Conservation (phyloP, 2,797 vertebrate genomes). For the Anguilla marmorata region DNA sequence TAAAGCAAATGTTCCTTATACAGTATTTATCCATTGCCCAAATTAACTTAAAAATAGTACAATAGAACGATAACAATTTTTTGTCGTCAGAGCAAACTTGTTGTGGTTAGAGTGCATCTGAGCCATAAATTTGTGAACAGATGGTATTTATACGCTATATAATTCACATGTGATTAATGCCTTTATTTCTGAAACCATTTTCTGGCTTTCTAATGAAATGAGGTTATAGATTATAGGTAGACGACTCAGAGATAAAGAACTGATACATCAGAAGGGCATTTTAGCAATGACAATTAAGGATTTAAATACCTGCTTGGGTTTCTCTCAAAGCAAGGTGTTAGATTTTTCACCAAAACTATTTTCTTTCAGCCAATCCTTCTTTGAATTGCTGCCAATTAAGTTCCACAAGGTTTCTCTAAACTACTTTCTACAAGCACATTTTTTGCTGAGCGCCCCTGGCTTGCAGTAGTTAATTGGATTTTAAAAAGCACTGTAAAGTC, state of each 20-base stretch:
- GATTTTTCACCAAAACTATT: conserved; percentile 65
- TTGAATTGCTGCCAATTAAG: conserved; percentile 71
- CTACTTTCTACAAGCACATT: conserved; percentile 71
- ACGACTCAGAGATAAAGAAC: conserved; percentile 55
- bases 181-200: conserved; percentile 47
- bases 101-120: background rate
- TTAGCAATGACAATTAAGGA: conserved; percentile 43
- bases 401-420: conserved; percentile 70
- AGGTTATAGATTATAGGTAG: conserved; percentile 32
- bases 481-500: conserved; percentile 72
- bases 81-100: background rate
- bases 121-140: background rate
- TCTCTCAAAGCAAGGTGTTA: conserved; percentile 55
- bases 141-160: conserved; percentile 29
- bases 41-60: background rate
- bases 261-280: conserved; percentile 50
- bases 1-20: background rate
- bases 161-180: conserved; percentile 44
- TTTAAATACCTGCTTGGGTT: conserved; percentile 65
- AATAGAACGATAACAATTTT: background rate
- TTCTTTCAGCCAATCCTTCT: conserved; percentile 56
- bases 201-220: conserved; percentile 23
- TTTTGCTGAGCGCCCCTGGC: conserved; percentile 70
- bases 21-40: background rate
- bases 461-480: conserved; percentile 76